These are phyloP conservation scores for Mormyrus lacerda DNA, from an alignment of 2,113 vertebrate genomes.

Conservation along the genomic window DNA sequence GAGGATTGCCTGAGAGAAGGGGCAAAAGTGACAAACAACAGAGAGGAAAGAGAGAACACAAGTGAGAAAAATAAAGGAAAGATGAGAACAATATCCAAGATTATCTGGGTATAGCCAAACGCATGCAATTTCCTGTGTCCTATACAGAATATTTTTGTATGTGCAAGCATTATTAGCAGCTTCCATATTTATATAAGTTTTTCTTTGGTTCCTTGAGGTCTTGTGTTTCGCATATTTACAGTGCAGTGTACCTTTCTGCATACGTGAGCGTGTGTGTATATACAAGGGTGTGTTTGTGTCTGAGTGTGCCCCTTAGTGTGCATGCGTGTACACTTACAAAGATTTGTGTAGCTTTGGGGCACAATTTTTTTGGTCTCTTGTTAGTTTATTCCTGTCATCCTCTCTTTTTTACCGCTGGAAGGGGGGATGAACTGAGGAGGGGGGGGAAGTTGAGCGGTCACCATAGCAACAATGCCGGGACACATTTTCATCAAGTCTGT, in stretches of 20 bases:
- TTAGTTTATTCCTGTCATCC: slow-evolving; percentile 69
- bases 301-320: slow-evolving; percentile 29
- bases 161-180: slow-evolving; percentile 2
- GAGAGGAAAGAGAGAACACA: slow-evolving; percentile 41
- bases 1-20: slow-evolving; percentile 12
- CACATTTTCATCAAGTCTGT: slow-evolving; percentile 65
- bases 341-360: slow-evolving; percentile 63
- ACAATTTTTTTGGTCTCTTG: slow-evolving; percentile 63
- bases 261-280: slow-evolving; percentile 25
- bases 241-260: background rate
- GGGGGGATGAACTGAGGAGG: slow-evolving; percentile 36
- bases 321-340: slow-evolving; percentile 45
- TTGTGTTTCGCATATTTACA: background rate
- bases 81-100: slow-evolving; percentile 3
- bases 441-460: slow-evolving; percentile 51
- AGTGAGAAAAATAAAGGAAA: slow-evolving; percentile 47
- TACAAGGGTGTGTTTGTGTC: slow-evolving; percentile 19
- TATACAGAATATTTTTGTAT: background rate
- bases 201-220: slow-evolving; percentile 36
- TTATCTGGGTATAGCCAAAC: background rate
- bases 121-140: background rate
- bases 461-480: slow-evolving; percentile 65
- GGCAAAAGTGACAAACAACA: slow-evolving; percentile 36
- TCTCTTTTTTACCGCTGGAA: slow-evolving; percentile 54
- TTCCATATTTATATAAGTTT: slow-evolving; percentile 38